A percentile compares a stretch with the other conserved stretches of the same genome.
Evolutionary conservation across 2,888 invertebrate species (phyloP).

Genomic region (Campoplex nolae): DNA sequence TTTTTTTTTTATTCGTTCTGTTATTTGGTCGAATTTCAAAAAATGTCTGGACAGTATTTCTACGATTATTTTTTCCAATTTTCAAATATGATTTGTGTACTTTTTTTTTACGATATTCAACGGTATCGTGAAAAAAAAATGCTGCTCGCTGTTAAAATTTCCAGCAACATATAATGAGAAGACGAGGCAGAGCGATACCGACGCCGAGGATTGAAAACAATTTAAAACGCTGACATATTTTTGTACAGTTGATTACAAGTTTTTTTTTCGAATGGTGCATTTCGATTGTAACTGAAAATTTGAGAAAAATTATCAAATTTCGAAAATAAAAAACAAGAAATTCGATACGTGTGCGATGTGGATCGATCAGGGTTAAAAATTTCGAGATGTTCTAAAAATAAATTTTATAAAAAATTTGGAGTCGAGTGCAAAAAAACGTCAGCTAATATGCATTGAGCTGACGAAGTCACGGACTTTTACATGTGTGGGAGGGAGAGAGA

Average conservation of each 20-base stretch:
- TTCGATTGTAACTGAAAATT: background rate
- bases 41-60: background rate
- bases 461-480: conserved; percentile 13
- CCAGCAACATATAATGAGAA: background rate
- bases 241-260: background rate
- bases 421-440: conserved; percentile 36
- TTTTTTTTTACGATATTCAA: background rate
- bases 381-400: conserved; percentile 9
- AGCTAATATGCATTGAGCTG: conserved; percentile 50
- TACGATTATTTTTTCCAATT: background rate
- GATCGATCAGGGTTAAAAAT: background rate
- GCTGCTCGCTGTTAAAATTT: background rate
- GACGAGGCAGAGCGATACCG: background rate
- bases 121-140: background rate
- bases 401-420: background rate
- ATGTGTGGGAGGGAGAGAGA: background rate
- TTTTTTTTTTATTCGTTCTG: background rate
- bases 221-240: background rate
- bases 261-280: background rate
- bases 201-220: background rate
- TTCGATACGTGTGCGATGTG: background rate
- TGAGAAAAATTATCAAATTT: background rate
- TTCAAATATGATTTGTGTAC: background rate
- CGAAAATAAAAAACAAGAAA: background rate
- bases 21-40: background rate